Evolutionary conservation across 2,888 invertebrate species (phyloP), one percentile per base, ranked within the genome.

Genomic region (Spodoptera littoralis): DNA sequence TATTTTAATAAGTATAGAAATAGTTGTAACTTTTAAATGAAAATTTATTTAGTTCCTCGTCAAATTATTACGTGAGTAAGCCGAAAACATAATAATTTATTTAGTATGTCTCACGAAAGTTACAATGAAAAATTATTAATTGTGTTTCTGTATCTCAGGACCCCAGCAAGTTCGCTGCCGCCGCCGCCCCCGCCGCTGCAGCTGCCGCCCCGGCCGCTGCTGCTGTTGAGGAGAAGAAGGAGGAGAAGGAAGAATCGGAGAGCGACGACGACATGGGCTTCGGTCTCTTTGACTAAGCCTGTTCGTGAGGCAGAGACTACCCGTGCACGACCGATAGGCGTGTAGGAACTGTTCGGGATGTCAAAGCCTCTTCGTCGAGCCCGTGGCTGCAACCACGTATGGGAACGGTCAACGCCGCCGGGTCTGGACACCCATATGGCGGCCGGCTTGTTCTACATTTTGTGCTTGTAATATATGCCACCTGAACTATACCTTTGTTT

Each of bases 231-330:
- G 96, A 96, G 83, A 97, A 97, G 87, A 97, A 97, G 88, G 97
- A 97, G 82, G 97, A 97, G 92, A 97, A 97, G 84, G 97, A 98
- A 84, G 98, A 97, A 64, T 96, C 96, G 6, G 97, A 97, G 87
- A 96, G 96, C 72, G 98, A 98, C 85, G 99, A 99, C 83, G 99
- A 99, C 92, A 99, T 99, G 99, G 99, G 99, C 92, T 98, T 99
- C 93, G 99, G 99, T 92, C 97, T 98, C 27, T 98, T 98, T 88
- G 98, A 98, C 92, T 98, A 97, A 96, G 74, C 76, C 68, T 43
- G 24, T 24, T 53, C 49, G 55, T 18, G 70, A 62, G 56, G 68
- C 66, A 50, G 62, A 60, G 65, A 52, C 60, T 49, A 58, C 58
- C 53, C 73, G 67, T n/a, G 41, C 52, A 47, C 66, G 79, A 72